Conservation (phyloP, 2,113 vertebrate species). For the Lophochroa leadbeateri region DNA sequence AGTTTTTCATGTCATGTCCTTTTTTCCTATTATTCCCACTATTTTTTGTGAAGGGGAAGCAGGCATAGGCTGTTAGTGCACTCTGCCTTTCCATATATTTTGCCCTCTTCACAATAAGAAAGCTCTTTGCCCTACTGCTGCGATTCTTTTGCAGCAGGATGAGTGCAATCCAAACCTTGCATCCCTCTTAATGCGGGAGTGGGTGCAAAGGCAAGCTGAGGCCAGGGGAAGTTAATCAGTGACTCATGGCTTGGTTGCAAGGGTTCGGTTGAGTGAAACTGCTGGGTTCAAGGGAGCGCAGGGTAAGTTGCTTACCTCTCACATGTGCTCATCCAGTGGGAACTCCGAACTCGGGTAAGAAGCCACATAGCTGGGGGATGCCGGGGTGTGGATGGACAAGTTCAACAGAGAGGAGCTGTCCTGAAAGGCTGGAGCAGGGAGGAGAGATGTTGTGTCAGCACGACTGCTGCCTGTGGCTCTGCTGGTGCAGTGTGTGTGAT, state of each 20-base stretch:
- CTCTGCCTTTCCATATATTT: not conserved
- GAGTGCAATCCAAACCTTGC: not conserved
- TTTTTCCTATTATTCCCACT: not conserved
- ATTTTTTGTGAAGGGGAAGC: not conserved
- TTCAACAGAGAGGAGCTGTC: not conserved
- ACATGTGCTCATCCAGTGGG: not conserved
- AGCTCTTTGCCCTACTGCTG: not conserved
- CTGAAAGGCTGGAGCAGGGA: not conserved
- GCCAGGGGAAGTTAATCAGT: not conserved
- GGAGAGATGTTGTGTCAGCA: not conserved
- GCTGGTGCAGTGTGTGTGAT: fast-evolving
- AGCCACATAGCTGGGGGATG: not conserved
- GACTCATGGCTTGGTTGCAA: not conserved
- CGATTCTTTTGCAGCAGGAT: not conserved
- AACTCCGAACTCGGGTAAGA: not conserved
- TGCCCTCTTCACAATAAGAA: not conserved
- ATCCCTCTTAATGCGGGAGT: too few species aligned
- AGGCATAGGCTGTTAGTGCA: not conserved
- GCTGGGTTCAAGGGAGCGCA: not conserved
- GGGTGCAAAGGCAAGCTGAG: not conserved
- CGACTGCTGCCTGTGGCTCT: not conserved
- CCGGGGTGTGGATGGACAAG: not conserved
- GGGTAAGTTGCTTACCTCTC: not conserved
- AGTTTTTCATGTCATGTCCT: not conserved
- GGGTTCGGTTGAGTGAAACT: not conserved